Conservation (phyloP, 2,113 vertebrate genomes). For the Pleuronectes platessa region DNA sequence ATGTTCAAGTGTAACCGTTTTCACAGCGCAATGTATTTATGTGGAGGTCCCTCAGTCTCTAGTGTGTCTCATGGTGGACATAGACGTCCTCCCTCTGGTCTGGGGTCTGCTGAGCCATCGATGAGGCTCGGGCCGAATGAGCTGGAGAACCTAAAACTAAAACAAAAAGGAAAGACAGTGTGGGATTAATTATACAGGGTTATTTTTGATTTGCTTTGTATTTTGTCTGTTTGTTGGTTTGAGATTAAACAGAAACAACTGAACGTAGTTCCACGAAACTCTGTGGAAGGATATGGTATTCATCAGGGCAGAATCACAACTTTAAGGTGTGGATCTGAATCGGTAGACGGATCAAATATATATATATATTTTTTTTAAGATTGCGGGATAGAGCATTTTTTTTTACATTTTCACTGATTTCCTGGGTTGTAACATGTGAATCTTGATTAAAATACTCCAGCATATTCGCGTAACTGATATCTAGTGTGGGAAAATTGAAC, state of each 20-base stretch:
- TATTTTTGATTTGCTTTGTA: background rate
- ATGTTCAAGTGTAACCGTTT: slow-evolving; percentile 57
- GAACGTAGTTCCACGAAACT: no score
- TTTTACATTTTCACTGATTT: no score
- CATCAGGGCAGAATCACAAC: no score
- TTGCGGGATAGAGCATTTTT: no score
- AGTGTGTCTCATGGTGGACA: slow-evolving; percentile 28
- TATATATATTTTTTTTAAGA: no score
- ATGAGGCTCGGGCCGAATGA: background rate
- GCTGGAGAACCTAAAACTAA: background rate
- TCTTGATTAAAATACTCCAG: no score
- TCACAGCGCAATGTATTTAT: background rate
- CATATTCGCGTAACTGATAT: no score
- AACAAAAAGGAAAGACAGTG: background rate
- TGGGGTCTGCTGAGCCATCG: slow-evolving; percentile 41
- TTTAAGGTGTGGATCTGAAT: no score
- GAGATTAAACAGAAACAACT: no score
- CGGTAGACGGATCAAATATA: no score
- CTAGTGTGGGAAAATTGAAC: background rate
- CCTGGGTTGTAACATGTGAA: no score
- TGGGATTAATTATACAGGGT: background rate
- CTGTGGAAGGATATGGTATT: no score
- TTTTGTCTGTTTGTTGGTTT: background rate
- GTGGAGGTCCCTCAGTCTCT: slow-evolving; percentile 40
- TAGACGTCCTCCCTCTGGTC: slow-evolving; percentile 30